Percentiles rank a stretch among this genome's conserved stretches.
Evolutionary conservation across 1,140 invertebrate species (phyloP).

Genomic region (Tribolium madens): DNA sequence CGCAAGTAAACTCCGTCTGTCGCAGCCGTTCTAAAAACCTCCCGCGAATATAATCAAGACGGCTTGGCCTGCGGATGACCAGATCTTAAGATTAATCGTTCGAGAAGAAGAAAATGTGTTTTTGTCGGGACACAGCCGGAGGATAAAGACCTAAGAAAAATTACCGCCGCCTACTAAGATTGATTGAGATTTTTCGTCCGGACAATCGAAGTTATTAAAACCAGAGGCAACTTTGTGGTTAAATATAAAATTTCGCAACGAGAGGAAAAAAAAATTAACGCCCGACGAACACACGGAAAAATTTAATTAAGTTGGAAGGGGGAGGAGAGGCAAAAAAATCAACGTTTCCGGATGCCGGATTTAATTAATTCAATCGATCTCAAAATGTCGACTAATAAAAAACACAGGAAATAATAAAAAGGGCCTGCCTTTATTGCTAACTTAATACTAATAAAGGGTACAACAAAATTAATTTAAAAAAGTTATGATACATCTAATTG

Average conservation of each 20-base stretch:
- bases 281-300: background rate
- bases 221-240: background rate
- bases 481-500: background rate
- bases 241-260: too few relatives aligned
- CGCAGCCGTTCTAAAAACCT: background rate
- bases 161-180: slow-evolving; percentile 7
- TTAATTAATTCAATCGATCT: slow-evolving; percentile 31
- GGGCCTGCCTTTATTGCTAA: background rate
- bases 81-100: slow-evolving; percentile 26
- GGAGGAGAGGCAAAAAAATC: slow-evolving; percentile 17
- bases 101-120: slow-evolving; percentile 28
- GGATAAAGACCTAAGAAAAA: slow-evolving; percentile 36
- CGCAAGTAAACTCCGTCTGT: background rate
- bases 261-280: background rate
- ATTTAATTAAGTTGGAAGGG: slow-evolving; percentile 19
- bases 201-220: slow-evolving; percentile 18
- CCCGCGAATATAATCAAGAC: slow-evolving; percentile 28
- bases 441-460: background rate
- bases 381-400: slow-evolving; percentile 2
- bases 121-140: slow-evolving; percentile 29
- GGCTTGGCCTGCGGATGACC: slow-evolving; percentile 22
- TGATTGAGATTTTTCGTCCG: slow-evolving; percentile 34
- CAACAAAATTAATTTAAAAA: background rate
- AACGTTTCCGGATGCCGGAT: slow-evolving; percentile 12
- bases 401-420: slow-evolving; percentile 3